phyloP scores from a whole-genome alignment of 1,140 invertebrate species.

The Drosophila santomea region DNA sequence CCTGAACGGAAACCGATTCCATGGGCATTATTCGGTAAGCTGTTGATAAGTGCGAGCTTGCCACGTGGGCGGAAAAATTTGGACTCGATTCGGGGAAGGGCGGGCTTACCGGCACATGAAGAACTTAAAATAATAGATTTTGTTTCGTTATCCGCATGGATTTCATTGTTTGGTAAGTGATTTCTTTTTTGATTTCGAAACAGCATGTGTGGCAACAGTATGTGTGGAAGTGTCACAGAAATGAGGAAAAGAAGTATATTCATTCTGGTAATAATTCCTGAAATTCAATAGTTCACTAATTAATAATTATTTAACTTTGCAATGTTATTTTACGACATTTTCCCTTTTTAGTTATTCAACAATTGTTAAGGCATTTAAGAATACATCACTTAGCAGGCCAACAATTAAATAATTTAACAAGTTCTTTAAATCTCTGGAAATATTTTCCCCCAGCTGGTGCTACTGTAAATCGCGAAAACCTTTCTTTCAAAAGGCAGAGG shows the following conservation, averaged over 20 bases:
- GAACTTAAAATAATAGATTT: conserved; percentile 45
- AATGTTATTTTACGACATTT: too few species aligned
- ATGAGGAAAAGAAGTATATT: too few species aligned
- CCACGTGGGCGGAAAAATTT: conserved; percentile 14
- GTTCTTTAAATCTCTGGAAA: neutral
- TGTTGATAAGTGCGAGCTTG: conserved; percentile 16
- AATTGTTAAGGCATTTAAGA: too few species aligned
- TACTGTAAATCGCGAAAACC: conserved; percentile 1
- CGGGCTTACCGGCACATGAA: conserved; percentile 1
- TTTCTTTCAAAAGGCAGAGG: conserved; percentile 8
- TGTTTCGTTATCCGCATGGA: conserved; percentile 22
- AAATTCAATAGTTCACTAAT: too few species aligned
- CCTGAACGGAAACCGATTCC: conserved; percentile 9
- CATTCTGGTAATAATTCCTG: too few species aligned
- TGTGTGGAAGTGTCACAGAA: too few species aligned
- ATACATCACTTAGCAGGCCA: too few species aligned
- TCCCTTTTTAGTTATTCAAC: too few species aligned
- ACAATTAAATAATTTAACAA: too few species aligned
- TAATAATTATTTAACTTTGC: too few species aligned
- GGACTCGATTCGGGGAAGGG: neutral
- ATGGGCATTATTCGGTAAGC: conserved; percentile 35
- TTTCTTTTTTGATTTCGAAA: neutral
- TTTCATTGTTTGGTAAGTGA: conserved; percentile 10
- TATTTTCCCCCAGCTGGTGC: neutral
- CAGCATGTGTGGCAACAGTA: too few species aligned